Percentiles rank a stretch among this genome's conserved stretches.
Evolutionary conservation across 2,888 invertebrate genomes (phyloP).

Genomic region (Thumatha senex): DNA sequence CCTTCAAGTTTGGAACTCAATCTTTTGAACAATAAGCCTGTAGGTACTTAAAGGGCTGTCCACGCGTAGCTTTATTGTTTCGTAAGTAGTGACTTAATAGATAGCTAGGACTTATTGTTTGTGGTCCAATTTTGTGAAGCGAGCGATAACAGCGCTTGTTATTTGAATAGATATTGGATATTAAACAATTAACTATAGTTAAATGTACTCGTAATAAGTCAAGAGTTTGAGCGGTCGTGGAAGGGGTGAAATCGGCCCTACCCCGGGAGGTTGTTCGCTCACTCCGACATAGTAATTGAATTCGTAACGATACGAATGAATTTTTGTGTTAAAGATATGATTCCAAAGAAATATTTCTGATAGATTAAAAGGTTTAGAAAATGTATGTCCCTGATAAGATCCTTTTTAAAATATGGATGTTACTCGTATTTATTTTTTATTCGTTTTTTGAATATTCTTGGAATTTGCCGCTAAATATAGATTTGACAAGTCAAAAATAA

Average conservation of each 20-base stretch:
- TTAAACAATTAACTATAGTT: constrained; percentile 8
- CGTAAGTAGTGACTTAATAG: constrained; percentile 29
- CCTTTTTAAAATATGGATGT: no score
- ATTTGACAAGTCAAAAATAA: no score
- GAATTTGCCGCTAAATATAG: no score
- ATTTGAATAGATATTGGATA: constrained; percentile 14
- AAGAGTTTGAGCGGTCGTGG: not conserved
- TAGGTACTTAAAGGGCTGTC: constrained; percentile 27
- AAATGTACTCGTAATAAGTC: not conserved
- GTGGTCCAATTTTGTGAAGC: constrained; percentile 29
- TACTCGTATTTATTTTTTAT: no score
- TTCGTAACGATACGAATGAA: not conserved
- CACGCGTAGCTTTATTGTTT: constrained; percentile 36
- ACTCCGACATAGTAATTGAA: not conserved
- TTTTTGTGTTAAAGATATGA: no score
- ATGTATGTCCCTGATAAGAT: no score
- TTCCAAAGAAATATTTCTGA: not conserved
- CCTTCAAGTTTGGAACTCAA: constrained; percentile 20
- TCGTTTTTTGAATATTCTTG: no score
- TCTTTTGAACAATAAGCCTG: constrained; percentile 24
- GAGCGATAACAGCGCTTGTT: constrained; percentile 22
- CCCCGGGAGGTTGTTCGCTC: not conserved
- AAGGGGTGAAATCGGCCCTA: not conserved
- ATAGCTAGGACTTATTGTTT: constrained; percentile 25
- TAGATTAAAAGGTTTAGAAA: not conserved